Conservation (phyloP, 1,140 invertebrate species). For the Bombus impatiens region DNA sequence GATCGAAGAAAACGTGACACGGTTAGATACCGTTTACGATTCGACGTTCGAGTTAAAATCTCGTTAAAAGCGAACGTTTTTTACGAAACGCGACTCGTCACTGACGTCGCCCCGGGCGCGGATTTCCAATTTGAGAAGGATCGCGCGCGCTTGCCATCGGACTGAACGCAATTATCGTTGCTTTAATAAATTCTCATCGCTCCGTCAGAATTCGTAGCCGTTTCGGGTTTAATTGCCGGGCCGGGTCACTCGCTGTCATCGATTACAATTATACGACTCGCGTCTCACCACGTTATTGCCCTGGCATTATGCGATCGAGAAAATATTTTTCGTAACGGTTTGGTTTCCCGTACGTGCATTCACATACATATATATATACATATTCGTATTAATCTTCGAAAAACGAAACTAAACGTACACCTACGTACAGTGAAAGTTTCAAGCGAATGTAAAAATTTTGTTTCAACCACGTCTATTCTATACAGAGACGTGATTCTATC, state of each 20-base stretch:
- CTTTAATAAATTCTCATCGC: slow-evolving; percentile 44
- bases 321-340: not conserved
- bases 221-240: slow-evolving; percentile 5
- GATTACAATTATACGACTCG: slow-evolving; percentile 14
- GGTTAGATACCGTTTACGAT: slow-evolving; percentile 8
- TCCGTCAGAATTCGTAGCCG: not conserved
- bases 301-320: not conserved
- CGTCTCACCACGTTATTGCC: not conserved
- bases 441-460: not conserved
- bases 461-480: not conserved
- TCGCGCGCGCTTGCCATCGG: not conserved
- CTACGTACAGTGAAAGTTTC: not conserved
- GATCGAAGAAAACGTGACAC: not conserved
- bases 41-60: slow-evolving; percentile 2
- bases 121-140: slow-evolving; percentile 16
- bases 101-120: not conserved
- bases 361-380: too few relatives aligned
- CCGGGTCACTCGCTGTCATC: slow-evolving; percentile 1
- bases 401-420: not conserved
- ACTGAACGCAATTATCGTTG: slow-evolving; percentile 16
- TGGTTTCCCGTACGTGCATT: too few relatives aligned
- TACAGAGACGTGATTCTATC: not conserved
- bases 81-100: not conserved
- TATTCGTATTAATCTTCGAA: not conserved
- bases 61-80: slow-evolving; percentile 18